A percentile compares a stretch with the other conserved stretches of the same genome.
phyloP scores from a whole-genome alignment of 2,797 vertebrate species.

The Rhynchonycteris naso region DNA sequence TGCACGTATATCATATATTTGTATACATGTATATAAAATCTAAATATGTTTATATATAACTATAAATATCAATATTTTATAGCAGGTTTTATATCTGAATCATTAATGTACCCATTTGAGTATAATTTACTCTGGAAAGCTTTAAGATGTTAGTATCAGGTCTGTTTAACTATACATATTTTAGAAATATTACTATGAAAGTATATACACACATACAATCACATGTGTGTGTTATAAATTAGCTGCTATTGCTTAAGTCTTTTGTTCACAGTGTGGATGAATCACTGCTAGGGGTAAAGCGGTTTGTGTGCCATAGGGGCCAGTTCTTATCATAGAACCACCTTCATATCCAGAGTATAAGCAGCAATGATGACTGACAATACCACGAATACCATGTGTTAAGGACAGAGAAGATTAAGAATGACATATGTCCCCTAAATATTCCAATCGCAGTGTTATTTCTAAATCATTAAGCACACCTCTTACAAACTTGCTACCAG shows the following conservation, averaged over 20 bases:
- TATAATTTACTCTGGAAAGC: constrained; percentile 61
- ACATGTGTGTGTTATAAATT: neutral
- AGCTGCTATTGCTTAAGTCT: neutral
- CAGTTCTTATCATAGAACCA: neutral
- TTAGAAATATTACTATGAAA: neutral
- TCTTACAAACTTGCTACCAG: neutral
- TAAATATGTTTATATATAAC: neutral
- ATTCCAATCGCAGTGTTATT: neutral
- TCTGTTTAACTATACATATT: constrained; percentile 63
- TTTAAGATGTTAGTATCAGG: constrained; percentile 62
- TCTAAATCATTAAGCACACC: neutral
- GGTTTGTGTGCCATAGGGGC: neutral
- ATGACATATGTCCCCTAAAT: neutral
- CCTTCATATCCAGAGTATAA: neutral
- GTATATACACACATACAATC: neutral
- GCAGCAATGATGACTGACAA: neutral
- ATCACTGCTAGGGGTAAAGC: neutral
- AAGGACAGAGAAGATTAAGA: neutral
- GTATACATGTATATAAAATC: neutral
- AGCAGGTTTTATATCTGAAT: constrained; percentile 72
- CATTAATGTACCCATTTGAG: constrained; percentile 69
- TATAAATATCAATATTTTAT: constrained; percentile 27
- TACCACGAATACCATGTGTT: accelerated
- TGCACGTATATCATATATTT: neutral
- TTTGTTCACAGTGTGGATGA: neutral